Conservation (phyloP, 2,888 invertebrate species). For the Cantharis rustica region DNA sequence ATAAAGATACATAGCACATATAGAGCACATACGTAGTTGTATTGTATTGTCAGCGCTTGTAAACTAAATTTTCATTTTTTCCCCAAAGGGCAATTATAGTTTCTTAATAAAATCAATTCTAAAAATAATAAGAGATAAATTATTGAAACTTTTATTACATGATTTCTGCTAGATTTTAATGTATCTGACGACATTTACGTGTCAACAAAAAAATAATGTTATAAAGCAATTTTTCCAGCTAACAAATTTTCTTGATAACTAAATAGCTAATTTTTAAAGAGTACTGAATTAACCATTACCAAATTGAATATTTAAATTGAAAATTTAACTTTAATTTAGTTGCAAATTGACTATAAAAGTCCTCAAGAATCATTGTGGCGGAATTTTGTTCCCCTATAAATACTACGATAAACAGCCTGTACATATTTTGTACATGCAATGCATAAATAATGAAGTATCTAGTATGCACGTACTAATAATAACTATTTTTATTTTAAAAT, state of each 20-base stretch:
- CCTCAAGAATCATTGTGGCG: slow-evolving; percentile 2
- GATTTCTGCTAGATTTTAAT: background rate
- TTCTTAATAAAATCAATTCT: background rate
- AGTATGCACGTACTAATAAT: background rate
- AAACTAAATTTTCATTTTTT: background rate
- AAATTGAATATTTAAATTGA: slow-evolving; percentile 13
- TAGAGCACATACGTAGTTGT: no score
- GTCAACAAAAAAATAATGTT: background rate
- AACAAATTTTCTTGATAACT: background rate
- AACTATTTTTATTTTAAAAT: background rate
- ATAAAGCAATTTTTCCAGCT: background rate
- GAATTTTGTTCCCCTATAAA: slow-evolving; percentile 2
- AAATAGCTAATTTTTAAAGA: background rate
- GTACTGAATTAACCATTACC: background rate
- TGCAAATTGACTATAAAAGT: slow-evolving; percentile 9
- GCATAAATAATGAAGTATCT: background rate
- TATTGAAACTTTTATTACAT: background rate
- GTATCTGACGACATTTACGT: slow-evolving; percentile 11
- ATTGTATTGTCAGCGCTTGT: no score
- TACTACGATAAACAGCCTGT: background rate
- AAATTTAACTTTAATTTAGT: slow-evolving; percentile 8
- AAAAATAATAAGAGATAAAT: background rate
- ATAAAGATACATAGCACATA: no score
- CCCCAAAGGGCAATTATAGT: background rate
- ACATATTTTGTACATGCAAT: background rate